phyloP scores from a whole-genome alignment of 2,113 vertebrate species.

The Chunga burmeisteri region DNA sequence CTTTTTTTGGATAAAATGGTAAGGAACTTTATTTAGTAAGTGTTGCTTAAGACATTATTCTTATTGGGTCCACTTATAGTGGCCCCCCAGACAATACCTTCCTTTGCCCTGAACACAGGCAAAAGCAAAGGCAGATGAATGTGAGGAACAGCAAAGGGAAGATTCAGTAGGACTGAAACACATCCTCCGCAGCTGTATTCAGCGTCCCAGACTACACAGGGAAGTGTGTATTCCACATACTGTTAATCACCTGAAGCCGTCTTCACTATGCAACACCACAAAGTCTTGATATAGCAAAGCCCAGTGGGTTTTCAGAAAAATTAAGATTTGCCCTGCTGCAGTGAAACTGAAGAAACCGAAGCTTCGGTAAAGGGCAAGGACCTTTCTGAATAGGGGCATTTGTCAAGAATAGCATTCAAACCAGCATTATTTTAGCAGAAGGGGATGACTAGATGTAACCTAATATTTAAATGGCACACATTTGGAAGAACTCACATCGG shows the following conservation, averaged over 20 bases:
- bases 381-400: not conserved
- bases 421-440: not conserved
- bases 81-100: not conserved
- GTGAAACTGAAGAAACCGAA: not conserved
- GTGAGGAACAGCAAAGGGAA: not conserved
- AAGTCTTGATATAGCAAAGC: not conserved
- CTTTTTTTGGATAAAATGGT: not conserved
- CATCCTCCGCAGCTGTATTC: not conserved
- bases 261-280: not conserved
- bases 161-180: not conserved
- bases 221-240: not conserved
- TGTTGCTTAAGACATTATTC: not conserved
- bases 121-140: not conserved
- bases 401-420: not conserved
- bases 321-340: not conserved
- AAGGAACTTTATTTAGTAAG: not conserved
- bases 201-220: not conserved
- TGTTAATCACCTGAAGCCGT: not conserved
- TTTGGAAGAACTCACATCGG: not conserved
- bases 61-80: not conserved
- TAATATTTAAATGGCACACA: not conserved
- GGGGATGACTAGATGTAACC: not conserved
- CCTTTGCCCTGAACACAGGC: not conserved
- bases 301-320: not conserved
- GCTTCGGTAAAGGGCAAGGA: not conserved